phyloP scores from a whole-genome alignment of 2,113 vertebrate genomes.

The Chauna torquata region DNA sequence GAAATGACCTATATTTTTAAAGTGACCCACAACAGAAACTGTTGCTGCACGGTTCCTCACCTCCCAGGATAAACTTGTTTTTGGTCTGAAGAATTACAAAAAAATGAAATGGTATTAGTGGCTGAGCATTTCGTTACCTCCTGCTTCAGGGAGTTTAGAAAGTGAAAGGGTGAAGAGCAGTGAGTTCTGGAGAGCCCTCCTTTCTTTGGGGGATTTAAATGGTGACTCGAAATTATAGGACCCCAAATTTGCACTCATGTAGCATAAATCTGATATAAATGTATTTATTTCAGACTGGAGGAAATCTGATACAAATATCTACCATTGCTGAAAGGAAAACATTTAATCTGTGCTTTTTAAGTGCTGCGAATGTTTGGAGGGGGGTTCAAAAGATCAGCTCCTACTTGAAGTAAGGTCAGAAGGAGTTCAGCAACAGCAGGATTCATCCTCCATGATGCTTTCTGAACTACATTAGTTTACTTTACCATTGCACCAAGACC shows the following conservation, averaged over 20 bases:
- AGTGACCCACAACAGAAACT: neutral
- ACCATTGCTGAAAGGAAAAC: neutral
- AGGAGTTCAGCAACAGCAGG: slow-evolving; percentile 33
- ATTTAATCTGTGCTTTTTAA: neutral
- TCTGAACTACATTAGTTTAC: neutral
- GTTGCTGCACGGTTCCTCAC: neutral
- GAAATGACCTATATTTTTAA: neutral
- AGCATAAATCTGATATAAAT: neutral
- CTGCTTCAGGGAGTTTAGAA: neutral
- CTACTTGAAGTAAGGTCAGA: neutral
- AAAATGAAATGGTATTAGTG: neutral
- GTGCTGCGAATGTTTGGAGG: neutral
- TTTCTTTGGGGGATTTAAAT: neutral
- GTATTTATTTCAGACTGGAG: neutral
- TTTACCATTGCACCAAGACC: neutral
- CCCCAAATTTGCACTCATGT: neutral
- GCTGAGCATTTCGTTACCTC: neutral
- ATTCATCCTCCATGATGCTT: neutral
- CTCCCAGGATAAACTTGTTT: neutral
- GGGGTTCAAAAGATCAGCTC: slow-evolving; percentile 12
- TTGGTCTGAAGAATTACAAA: neutral
- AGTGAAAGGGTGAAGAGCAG: neutral
- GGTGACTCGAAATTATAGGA: neutral
- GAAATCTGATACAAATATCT: neutral
- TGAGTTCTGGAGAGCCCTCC: neutral